A percentile compares a stretch with the other conserved stretches of the same genome.
These are phyloP conservation scores for Pinctada fucata DNA, from an alignment of 2,888 invertebrate species.

Conservation along the genomic window DNA sequence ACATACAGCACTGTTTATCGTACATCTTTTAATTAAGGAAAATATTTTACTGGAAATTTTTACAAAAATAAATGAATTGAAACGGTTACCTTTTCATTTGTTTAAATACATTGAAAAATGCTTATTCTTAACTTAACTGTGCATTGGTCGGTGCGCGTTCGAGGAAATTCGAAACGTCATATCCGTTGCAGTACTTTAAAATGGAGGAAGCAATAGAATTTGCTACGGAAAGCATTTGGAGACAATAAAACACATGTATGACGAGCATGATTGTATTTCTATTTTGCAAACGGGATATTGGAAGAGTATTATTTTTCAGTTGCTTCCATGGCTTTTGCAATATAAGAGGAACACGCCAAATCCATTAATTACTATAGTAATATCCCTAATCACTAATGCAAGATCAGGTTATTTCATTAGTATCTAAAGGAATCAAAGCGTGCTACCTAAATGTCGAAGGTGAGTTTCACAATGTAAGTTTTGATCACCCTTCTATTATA, in stretches of 20 bases:
- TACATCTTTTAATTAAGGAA: no score
- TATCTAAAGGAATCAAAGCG: constrained; percentile 17
- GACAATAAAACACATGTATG: background rate
- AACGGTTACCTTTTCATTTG: no score
- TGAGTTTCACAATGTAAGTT: no score
- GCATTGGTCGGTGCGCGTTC: no score
- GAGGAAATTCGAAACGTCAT: no score
- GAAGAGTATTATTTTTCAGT: constrained; percentile 23
- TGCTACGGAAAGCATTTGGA: background rate
- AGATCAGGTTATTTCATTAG: constrained; percentile 21
- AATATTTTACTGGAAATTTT: no score
- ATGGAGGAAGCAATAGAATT: background rate
- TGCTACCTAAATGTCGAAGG: constrained; percentile 26
- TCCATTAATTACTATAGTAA: constrained; percentile 1
- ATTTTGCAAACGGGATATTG: constrained; percentile 20
- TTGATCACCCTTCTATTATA: no score
- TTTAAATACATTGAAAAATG: no score
- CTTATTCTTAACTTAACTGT: no score
- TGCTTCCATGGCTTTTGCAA: constrained; percentile 20
- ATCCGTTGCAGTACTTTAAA: no score
- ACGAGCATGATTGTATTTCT: constrained; percentile 13
- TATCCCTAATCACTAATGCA: constrained; percentile 18
- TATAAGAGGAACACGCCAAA: background rate
- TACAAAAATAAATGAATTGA: no score
- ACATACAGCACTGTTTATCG: no score